A percentile compares a stretch with the other conserved stretches of the same genome.
Conservation (phyloP, 92 coral and sea anemone species). For the Porites divaricata region DNA sequence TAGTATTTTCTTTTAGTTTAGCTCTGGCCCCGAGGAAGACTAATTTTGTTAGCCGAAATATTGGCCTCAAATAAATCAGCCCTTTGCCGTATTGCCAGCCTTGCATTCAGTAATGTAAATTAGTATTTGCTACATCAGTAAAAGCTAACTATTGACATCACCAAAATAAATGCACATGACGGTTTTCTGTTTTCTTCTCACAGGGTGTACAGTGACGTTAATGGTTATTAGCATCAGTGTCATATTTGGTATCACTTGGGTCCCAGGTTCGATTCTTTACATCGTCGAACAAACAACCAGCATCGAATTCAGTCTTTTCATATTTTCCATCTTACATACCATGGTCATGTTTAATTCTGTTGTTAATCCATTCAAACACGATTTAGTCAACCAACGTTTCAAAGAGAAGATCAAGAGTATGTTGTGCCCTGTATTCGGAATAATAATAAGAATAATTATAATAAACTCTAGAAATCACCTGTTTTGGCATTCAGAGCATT, state of each 20-base stretch:
- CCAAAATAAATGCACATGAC: neutral
- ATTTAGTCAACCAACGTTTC: neutral
- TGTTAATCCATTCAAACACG: conserved; percentile 7
- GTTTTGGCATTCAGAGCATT: too few species aligned
- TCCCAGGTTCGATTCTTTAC: neutral
- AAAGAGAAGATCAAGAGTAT: neutral
- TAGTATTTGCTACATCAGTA: neutral
- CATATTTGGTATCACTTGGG: neutral
- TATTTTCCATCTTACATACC: neutral
- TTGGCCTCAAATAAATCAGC: too few species aligned
- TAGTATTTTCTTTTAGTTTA: too few species aligned
- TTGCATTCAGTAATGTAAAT: neutral
- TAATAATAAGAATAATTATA: too few species aligned
- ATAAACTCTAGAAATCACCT: too few species aligned
- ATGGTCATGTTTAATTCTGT: conserved; percentile 12
- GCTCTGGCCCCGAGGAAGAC: too few species aligned
- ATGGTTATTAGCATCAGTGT: neutral
- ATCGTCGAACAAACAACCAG: neutral
- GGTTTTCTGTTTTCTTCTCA: neutral
- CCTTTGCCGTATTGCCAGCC: neutral
- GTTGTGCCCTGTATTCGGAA: neutral
- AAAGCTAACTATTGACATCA: neutral
- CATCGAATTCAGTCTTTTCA: neutral
- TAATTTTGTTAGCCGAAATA: too few species aligned
- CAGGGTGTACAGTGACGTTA: conserved; percentile 13